A percentile compares a stretch with the other conserved stretches of the same genome.
Evolutionary conservation across 2,888 invertebrate genomes (phyloP).

Genomic region (Teleiodes luculella): DNA sequence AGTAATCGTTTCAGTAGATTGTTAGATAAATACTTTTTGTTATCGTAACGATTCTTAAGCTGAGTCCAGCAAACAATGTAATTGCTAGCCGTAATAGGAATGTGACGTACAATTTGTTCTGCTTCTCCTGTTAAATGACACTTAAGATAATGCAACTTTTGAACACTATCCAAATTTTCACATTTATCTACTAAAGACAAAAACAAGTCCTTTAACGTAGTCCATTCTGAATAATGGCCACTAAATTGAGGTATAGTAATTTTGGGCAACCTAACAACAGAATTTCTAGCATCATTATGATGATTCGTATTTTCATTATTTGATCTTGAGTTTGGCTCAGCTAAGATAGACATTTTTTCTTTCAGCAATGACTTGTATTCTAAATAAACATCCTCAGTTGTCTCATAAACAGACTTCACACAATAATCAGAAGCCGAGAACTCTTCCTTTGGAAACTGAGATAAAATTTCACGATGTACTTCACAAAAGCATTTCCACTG

Average conservation of each 20-base stretch:
- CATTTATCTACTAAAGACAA: slow-evolving; percentile 24
- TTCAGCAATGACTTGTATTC: too few relatives aligned
- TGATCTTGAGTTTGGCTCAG: too few relatives aligned
- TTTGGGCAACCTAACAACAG: slow-evolving; percentile 21
- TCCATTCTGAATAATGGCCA: slow-evolving; percentile 25
- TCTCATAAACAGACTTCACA: too few relatives aligned
- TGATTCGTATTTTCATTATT: too few relatives aligned
- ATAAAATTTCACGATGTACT: background rate
- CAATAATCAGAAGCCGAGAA: background rate
- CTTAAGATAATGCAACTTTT: slow-evolving; percentile 28
- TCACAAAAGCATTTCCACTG: slow-evolving; percentile 11
- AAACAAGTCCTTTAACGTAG: slow-evolving; percentile 23
- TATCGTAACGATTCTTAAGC: slow-evolving; percentile 23
- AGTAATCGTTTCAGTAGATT: slow-evolving; percentile 17
- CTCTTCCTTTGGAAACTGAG: too few relatives aligned
- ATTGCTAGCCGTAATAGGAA: slow-evolving; percentile 20
- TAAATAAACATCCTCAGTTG: too few relatives aligned
- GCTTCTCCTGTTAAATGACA: slow-evolving; percentile 23
- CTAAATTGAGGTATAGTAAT: slow-evolving; percentile 22
- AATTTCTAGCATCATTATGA: too few relatives aligned
- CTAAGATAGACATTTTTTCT: too few relatives aligned
- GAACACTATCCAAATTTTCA: slow-evolving; percentile 19
- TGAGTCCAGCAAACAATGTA: slow-evolving; percentile 24
- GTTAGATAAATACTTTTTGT: slow-evolving; percentile 22
- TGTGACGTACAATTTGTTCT: slow-evolving; percentile 25